Evolutionary conservation across 2,888 invertebrate genomes (phyloP), one percentile per base, ranked within the genome.

Genomic region (Diarsia dahlii): DNA sequence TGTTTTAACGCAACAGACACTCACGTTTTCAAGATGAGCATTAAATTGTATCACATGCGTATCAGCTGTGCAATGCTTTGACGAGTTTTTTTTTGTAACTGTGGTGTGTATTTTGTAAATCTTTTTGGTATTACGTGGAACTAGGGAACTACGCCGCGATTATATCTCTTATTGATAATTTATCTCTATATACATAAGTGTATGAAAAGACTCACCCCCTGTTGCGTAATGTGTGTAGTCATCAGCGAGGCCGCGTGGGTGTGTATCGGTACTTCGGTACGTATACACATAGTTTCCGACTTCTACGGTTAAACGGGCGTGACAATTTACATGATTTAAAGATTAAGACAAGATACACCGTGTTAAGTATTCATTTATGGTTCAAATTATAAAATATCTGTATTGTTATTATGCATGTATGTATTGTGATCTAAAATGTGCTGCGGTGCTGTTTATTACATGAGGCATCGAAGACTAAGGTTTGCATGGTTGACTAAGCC

Each of bases 1-100:
- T 62, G 34, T 39, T 62, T 64, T 52, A 60, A 48, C 64, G 56
- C 45, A 71, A 69, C 48, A 60, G 48, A 70, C 10, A 18, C 60
- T 73, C 71, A 76, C 65, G 58, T 83, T 68, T 68, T 56, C 2
- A 20, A 63, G 67, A 80, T 80, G 68, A 64, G 15, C 20, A 48
- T 50, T 54, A 48, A 65, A 74, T 60, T 74, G 48, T 69, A 65
- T 79, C 68, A 54, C 48, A 48, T 70, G 34, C 34, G 34, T 65
- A 66, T 74, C 68, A 68, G 58, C 63, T 72, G 67, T 60, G n/a
- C 23, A 63, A 64, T 64, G 46, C n/a, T 39, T 18, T 66, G 58
- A 34, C 48, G 50, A 46, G 13, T 20, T 28, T 66, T 68, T 68
- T 65, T 13, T 66, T n/a, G 34, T 45, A 50, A 45, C 20, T 39